A percentile compares a stretch with the other conserved stretches of the same genome.
Evolutionary conservation across 2,113 vertebrate species (phyloP).

Genomic region (Tursiops truncatus): DNA sequence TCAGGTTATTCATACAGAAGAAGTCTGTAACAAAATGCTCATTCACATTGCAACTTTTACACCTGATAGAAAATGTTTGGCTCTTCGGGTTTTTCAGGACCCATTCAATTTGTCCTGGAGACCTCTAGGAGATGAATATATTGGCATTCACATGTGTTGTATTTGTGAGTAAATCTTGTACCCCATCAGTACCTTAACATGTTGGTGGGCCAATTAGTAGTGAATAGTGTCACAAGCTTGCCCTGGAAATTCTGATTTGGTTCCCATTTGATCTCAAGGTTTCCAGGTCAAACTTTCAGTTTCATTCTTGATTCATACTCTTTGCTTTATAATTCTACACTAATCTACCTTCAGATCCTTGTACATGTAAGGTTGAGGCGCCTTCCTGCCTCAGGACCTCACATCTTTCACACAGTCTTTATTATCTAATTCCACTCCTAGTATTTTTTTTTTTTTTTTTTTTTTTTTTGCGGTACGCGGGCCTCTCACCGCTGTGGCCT

Average conservation of each 20-base stretch:
- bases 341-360: not conserved
- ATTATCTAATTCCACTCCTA: not conserved
- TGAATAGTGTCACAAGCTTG: not conserved
- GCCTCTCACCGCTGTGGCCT: fast-evolving
- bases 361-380: too few relatives aligned
- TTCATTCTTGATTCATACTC: not conserved
- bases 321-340: not conserved
- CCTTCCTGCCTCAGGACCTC: not conserved
- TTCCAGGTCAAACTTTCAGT: not conserved
- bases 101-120: not conserved
- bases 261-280: not conserved
- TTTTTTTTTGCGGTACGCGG: too few relatives aligned
- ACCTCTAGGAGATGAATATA: not conserved
- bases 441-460: too few relatives aligned
- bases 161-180: not conserved
- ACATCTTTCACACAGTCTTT: not conserved
- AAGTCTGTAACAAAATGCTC: not conserved
- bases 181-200: not conserved
- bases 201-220: not conserved
- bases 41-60: not conserved
- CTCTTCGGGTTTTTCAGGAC: not conserved
- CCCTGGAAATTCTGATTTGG: not conserved
- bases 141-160: not conserved
- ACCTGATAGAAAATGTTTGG: not conserved
- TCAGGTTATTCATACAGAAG: not conserved